These are phyloP conservation scores for Peromyscus maniculatus DNA, from an alignment of 2,113 vertebrate genomes.

Conservation along the genomic window DNA sequence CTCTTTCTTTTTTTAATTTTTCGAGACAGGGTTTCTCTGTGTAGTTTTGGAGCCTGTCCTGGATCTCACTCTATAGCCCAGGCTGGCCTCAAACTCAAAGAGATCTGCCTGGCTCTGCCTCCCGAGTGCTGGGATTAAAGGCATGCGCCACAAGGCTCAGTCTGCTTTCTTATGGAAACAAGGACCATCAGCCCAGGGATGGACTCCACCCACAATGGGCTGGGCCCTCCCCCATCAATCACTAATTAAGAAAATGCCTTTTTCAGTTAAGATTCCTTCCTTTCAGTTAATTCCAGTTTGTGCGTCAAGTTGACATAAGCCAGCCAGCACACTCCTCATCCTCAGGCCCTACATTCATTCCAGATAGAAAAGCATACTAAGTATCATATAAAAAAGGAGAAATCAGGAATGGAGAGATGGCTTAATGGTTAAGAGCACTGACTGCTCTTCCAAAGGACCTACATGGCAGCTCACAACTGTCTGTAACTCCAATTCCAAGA, in stretches of 20 bases:
- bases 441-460: not conserved
- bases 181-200: not conserved
- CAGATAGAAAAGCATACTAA: not conserved
- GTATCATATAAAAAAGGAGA: not conserved
- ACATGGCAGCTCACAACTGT: not conserved
- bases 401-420: not conserved
- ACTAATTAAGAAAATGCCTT: not conserved
- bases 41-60: no score
- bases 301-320: not conserved
- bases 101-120: no score
- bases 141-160: no score
- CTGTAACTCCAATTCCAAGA: not conserved
- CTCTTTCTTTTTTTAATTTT: no score
- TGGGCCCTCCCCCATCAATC: not conserved
- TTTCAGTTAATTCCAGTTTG: not conserved
- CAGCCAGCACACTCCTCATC: not conserved
- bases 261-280: not conserved
- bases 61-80: no score
- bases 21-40: no score
- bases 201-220: not conserved
- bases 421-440: not conserved
- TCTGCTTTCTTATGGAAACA: no score
- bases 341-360: not conserved
- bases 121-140: no score
- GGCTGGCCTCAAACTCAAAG: no score